Evolutionary conservation across 2,113 vertebrate genomes (phyloP).

Genomic region (Phylloscopus trochilus): DNA sequence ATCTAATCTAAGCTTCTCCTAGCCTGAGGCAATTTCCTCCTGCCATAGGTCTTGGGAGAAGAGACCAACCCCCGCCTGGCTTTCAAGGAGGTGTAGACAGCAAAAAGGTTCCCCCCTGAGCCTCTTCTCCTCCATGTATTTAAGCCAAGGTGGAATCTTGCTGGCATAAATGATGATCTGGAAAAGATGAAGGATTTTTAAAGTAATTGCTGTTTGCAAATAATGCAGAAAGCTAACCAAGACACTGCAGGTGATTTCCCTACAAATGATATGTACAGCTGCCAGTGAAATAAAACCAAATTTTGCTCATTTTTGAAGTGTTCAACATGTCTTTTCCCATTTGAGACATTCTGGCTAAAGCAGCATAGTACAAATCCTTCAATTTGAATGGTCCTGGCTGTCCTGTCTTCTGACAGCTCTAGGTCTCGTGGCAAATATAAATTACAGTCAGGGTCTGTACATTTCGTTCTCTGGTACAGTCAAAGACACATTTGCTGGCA

Average conservation of each 20-base stretch:
- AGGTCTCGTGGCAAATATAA: neutral
- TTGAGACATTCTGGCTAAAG: neutral
- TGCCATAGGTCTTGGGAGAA: neutral
- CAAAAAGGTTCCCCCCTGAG: neutral
- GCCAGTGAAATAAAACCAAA: neutral
- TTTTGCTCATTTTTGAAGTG: neutral
- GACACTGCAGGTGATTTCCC: neutral
- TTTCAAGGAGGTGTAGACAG: neutral
- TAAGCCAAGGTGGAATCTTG: neutral
- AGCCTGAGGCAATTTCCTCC: neutral
- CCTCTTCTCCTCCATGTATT: neutral
- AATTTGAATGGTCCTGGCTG: neutral
- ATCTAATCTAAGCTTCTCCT: neutral
- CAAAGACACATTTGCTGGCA: conserved; percentile 47
- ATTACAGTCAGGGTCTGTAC: conserved; percentile 23
- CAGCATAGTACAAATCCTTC: neutral
- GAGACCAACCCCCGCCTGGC: neutral
- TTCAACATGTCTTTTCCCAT: neutral
- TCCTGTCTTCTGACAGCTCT: neutral
- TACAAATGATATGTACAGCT: neutral
- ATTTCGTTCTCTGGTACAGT: conserved; percentile 14
- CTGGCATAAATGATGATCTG: neutral
- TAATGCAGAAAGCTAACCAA: neutral
- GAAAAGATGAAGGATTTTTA: neutral
- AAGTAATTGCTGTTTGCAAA: neutral